These are phyloP conservation scores for Clitarchus hookeri DNA, from an alignment of 2,888 invertebrate genomes.

Conservation along the genomic window DNA sequence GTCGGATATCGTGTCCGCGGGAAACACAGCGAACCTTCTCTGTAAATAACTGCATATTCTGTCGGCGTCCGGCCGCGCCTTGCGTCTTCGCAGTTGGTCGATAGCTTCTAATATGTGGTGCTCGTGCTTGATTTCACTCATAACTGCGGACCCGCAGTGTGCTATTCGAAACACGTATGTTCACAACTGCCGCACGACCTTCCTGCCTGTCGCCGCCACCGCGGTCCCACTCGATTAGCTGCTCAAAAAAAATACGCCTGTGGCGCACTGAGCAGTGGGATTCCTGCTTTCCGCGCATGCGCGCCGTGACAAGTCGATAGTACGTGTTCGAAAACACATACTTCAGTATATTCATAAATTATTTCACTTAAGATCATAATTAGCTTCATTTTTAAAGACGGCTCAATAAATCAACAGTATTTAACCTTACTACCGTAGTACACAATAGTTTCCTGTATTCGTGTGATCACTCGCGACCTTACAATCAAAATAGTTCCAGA, in stretches of 20 bases:
- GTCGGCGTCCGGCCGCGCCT: constrained; percentile 82
- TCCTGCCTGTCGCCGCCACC: background rate
- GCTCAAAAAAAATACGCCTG: background rate
- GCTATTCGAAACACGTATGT: background rate
- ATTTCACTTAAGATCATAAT: too few relatives aligned
- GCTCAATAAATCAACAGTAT: too few relatives aligned
- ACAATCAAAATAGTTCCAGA: too few relatives aligned
- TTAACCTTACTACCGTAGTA: too few relatives aligned
- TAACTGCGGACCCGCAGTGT: constrained; percentile 46
- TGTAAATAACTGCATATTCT: constrained; percentile 82
- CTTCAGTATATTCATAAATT: too few relatives aligned
- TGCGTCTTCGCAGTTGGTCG: constrained; percentile 79
- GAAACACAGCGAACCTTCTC: constrained; percentile 72
- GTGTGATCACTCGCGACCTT: too few relatives aligned
- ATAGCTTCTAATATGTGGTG: constrained; percentile 82
- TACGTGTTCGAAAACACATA: background rate
- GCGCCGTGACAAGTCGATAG: background rate
- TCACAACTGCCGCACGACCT: background rate
- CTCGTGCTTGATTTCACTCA: constrained; percentile 69
- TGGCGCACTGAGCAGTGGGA: background rate
- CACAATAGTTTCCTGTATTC: too few relatives aligned
- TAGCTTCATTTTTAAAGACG: too few relatives aligned
- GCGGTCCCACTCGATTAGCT: background rate
- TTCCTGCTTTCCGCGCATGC: background rate
- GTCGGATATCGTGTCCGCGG: constrained; percentile 70